Conservation (phyloP, 1,140 invertebrate species). For the Antheraea mylitta region DNA sequence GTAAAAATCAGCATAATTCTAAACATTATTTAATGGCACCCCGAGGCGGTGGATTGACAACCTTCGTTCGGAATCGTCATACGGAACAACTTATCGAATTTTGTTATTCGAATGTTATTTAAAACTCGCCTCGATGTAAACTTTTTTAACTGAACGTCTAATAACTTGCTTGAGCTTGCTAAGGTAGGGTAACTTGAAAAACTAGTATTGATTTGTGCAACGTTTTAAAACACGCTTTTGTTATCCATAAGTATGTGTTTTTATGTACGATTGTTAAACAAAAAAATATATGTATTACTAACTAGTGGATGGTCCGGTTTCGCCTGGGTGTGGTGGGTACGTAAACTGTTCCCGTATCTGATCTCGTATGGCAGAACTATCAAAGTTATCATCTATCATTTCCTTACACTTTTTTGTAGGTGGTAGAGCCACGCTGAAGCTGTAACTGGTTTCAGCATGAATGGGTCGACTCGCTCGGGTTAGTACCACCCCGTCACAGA, state of each 20-base stretch:
- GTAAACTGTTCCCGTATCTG: no score
- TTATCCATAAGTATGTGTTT: not conserved
- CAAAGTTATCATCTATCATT: no score
- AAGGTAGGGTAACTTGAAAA: conserved; percentile 1
- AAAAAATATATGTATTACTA: not conserved
- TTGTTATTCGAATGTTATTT: not conserved
- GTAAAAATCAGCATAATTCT: not conserved
- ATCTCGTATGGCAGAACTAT: no score
- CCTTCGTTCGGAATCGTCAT: not conserved
- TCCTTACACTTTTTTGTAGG: no score
- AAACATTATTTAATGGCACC: not conserved
- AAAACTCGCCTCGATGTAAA: not conserved
- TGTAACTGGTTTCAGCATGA: no score
- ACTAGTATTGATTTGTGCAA: not conserved
- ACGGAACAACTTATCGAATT: conserved; percentile 4
- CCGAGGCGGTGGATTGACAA: not conserved
- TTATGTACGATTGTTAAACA: not conserved
- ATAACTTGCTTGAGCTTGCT: not conserved
- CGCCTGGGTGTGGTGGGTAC: no score
- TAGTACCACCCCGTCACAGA: no score
- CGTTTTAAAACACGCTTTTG: not conserved
- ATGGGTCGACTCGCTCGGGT: no score
- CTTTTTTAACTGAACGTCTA: conserved; percentile 4
- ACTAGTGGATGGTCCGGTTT: not conserved
- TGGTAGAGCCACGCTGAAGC: no score